Percentiles rank a stretch among this genome's conserved stretches.
Evolutionary conservation across 2,113 vertebrate species (phyloP).

Genomic region (Chaetorhynchus papuensis): DNA sequence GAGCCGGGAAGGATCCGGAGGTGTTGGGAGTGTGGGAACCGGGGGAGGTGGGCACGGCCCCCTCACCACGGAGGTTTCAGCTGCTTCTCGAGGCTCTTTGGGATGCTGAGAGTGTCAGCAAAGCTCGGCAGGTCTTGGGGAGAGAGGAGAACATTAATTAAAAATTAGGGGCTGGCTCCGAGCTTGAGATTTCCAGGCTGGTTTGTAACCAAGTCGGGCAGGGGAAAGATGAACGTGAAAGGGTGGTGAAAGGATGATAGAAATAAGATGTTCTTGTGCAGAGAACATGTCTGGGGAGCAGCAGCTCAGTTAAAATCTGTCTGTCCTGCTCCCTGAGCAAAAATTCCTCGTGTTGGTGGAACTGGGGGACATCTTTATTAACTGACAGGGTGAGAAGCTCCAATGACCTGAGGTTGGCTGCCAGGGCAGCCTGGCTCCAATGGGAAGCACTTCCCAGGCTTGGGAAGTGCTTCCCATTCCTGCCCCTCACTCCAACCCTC

Average conservation of each 20-base stretch:
- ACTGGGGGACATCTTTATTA: rapidly evolving
- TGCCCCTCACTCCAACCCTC: not conserved
- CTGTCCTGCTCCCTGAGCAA: not conserved
- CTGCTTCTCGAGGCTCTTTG: not conserved
- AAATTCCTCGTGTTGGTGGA: rapidly evolving
- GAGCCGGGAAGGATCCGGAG: not conserved
- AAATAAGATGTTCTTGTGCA: not conserved
- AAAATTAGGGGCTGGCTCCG: not conserved
- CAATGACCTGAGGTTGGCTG: not conserved
- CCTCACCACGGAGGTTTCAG: rapidly evolving
- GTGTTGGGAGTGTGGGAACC: slow-evolving; percentile 22
- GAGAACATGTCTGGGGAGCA: not conserved
- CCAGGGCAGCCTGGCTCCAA: not conserved
- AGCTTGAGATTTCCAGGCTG: not conserved
- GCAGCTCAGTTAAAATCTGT: not conserved
- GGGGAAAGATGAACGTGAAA: not conserved
- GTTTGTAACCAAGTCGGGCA: not conserved
- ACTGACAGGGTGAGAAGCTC: not conserved
- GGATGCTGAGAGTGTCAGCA: not conserved
- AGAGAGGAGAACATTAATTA: not conserved
- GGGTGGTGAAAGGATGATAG: not conserved
- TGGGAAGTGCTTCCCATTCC: not conserved
- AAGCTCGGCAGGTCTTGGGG: not conserved
- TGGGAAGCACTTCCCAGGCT: not conserved
- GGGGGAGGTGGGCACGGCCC: not conserved